Base-by-base conservation (phyloP, 1,140 invertebrate species). In the Nasonia vitripennis region DNA sequence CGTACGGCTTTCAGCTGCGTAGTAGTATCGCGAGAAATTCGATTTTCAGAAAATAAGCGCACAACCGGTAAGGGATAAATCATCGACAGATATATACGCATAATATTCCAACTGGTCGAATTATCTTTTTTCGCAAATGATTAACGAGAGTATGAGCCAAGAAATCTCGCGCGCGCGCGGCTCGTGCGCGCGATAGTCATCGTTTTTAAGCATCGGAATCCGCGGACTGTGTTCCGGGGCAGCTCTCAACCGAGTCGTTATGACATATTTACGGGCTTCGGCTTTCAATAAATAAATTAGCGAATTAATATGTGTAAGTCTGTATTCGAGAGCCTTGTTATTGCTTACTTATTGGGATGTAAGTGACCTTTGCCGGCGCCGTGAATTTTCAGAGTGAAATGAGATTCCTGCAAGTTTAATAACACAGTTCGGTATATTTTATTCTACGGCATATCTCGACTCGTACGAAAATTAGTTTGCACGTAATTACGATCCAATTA, bases 191-290 rank as follows among this genome's bases (percentile, higher is more conserved):
- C 14, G 78, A 80, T 80, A 80, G 78, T n/a, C 34, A 80, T 80
- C 78, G 78, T 80, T 70, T 67, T 37, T 67, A 34, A 23, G 3
- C 27, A 62, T 48, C 41, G 77, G 77, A 78, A 78, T 78, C 31
- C 27, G 77, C 51, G 10, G 31, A 67, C n/a, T 78, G 51, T 78
- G 77, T 78, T 62, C 5, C 77, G 5, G 45, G 17, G 75, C 14
- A 55, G 6, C 48, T 31, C 75, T 31, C 48, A 23, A 77, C 45
- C 51, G 23, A 31, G 51, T 78, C 23, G 12, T 31, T 67, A 9
- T 34, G 78, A 68, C 37, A 80, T 80, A 80, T 80, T 80, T 80
- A 80, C 78, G 78, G 51, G n/a, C 23, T 78, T 62, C n/a, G 17
- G 41, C 20, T 48, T 78, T 78, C 27, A 31, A 78, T 62, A 78